Evolutionary conservation across 2,797 vertebrate species (phyloP).

Genomic region (Chaunax sp.): DNA sequence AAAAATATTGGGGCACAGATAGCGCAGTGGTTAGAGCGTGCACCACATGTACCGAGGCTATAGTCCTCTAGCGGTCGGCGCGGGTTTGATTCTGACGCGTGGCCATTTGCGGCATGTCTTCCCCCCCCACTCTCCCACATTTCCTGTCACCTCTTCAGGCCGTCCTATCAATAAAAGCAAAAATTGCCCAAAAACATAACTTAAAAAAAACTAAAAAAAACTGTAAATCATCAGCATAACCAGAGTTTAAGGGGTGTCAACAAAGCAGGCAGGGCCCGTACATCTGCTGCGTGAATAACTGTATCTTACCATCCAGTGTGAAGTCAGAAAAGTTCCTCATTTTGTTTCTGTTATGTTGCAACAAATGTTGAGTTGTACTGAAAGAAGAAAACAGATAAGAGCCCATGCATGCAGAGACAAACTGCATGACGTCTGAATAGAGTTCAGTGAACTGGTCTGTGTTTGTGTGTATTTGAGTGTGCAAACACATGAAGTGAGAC

Average conservation of each 20-base stretch:
- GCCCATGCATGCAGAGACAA: conserved; percentile 33
- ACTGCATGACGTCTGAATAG: conserved; percentile 59
- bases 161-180: no score
- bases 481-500: conserved; percentile 23
- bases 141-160: no score
- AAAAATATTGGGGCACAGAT: no score
- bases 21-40: no score
- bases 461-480: conserved; percentile 15
- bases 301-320: conserved; percentile 70
- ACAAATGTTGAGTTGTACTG: conserved; percentile 34
- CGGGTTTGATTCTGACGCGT: no score
- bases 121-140: no score
- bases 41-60: no score
- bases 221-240: conserved; percentile 29
- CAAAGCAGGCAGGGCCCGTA: conserved; percentile 24
- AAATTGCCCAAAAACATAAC: no score
- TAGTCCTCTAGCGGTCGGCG: no score
- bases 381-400: conserved; percentile 33
- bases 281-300: conserved; percentile 53
- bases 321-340: conserved; percentile 56
- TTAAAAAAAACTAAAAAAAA: no score
- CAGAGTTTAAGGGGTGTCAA: conserved; percentile 32
- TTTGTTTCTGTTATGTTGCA: conserved; percentile 26
- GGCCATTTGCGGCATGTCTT: no score
- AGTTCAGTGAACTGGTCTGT: conserved; percentile 51